Percentiles rank a stretch among this genome's conserved stretches.
Conservation (phyloP, 2,888 invertebrate species). For the Silvanus unidentatus region DNA sequence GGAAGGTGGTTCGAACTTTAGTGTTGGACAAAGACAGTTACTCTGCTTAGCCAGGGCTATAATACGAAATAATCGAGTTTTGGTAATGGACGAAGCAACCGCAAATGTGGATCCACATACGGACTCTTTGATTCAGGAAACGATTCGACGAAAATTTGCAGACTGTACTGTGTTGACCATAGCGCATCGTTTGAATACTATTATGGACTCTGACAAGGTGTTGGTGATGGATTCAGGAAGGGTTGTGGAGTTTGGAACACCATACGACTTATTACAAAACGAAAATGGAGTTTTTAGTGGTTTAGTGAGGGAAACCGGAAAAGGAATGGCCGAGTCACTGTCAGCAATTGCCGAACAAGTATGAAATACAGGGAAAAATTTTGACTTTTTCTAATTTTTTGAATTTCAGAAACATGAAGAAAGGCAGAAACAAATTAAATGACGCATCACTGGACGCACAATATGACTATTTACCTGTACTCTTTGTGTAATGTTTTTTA, state of each 20-base stretch:
- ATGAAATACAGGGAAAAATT: constrained; percentile 2
- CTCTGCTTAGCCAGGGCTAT: constrained; percentile 64
- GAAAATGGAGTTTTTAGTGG: constrained; percentile 26
- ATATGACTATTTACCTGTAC: too few species aligned
- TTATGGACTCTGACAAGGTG: constrained; percentile 80
- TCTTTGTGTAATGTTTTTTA: too few species aligned
- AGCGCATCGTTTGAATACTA: constrained; percentile 76
- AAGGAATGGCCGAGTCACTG: constrained; percentile 30
- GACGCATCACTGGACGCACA: too few species aligned
- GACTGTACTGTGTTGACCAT: constrained; percentile 79
- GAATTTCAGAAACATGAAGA: too few species aligned
- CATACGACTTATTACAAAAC: constrained; percentile 57
- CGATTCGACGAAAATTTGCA: constrained; percentile 67
- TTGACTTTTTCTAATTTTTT: too few species aligned
- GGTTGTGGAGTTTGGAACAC: constrained; percentile 70
- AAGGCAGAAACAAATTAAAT: too few species aligned
- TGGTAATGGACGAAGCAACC: constrained; percentile 63
- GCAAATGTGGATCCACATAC: constrained; percentile 77
- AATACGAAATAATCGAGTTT: constrained; percentile 43
- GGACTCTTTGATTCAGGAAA: constrained; percentile 68
- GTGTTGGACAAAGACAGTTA: constrained; percentile 57
- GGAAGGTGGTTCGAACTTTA: constrained; percentile 57
- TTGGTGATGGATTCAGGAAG: constrained; percentile 74
- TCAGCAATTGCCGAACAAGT: constrained; percentile 26
- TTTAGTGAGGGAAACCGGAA: constrained; percentile 65